Evolutionary conservation across 2,888 invertebrate genomes (phyloP), one percentile per base, ranked within the genome.

Genomic region (Sinopyrophorus schimmeli): DNA sequence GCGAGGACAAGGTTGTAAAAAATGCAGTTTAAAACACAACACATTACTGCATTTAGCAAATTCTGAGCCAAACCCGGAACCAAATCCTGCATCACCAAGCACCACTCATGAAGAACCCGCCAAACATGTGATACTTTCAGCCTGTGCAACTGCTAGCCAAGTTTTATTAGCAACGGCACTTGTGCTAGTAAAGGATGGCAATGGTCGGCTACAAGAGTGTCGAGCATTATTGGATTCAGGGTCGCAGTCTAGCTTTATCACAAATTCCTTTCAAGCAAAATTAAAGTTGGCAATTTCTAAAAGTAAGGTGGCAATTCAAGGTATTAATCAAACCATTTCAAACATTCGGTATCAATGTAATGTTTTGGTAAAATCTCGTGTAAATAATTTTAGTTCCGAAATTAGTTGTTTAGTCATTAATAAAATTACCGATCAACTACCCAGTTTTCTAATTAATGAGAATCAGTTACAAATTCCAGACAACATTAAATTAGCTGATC

Each of bases 21-120:
- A 47, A 15, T 51, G 55, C 12, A 14, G 15, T n/a, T 42, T 43
- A 28, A 39, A 39, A 32, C 55, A 57, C 31, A 39, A 55, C 12
- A 18, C 47, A 4, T 21, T 57, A 9, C 18, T 57, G 6, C 55
- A 57, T 32, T 7, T 38, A 1, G 2, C 5, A 12, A 6, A 12
- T 12, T 17, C 7, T 12, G 3, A 14, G 6, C 2, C 15, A 10
- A 9, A 9, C 3, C 5, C 10, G 5, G 10, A 26, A 5, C 5
- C n/a, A 1, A 2, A 1, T 24, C 9, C 1, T 24, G 7, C 4
- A 3, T 11, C n/a, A 32, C 32, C n/a, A 32, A 15, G 5, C 41
- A 35, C 3, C 7, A 9, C 11, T 6, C 26, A 37, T 9, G 12
- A 6, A 16, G 23, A 23, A 31, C 16, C 12, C n/a, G n/a, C n/a